A percentile compares a stretch with the other conserved stretches of the same genome.
phyloP scores from a whole-genome alignment of 2,888 invertebrate genomes.

The Trichopoda pennipes region DNA sequence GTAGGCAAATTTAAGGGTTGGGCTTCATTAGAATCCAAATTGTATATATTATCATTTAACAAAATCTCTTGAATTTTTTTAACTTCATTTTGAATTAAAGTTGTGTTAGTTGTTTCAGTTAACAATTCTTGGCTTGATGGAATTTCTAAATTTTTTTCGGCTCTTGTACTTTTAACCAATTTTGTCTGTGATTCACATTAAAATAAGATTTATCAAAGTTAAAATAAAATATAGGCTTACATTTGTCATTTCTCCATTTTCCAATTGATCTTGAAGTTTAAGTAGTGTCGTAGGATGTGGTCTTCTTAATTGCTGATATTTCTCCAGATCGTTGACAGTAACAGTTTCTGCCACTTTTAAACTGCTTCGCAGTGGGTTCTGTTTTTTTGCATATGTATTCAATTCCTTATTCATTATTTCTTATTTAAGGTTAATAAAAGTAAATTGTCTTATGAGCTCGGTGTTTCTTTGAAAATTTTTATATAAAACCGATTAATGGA shows the following conservation, averaged over 20 bases:
- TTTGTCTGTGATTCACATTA: neutral
- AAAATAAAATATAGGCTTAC: neutral
- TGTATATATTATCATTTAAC: neutral
- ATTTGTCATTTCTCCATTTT: neutral
- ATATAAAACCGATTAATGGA: too few species aligned
- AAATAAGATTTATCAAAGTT: neutral
- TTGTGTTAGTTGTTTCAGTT: neutral
- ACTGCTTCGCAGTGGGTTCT: neutral
- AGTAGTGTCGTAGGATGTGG: slow-evolving; percentile 19
- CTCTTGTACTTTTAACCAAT: neutral
- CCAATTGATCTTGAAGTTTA: slow-evolving; percentile 8
- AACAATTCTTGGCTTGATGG: slow-evolving; percentile 25
- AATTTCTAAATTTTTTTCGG: neutral
- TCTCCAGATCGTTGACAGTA: slow-evolving; percentile 3
- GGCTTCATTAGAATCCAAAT: neutral
- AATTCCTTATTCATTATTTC: too few species aligned
- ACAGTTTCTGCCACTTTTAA: neutral
- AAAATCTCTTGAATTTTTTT: neutral
- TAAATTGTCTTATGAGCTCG: too few species aligned
- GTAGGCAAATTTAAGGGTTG: slow-evolving; percentile 10
- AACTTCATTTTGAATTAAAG: slow-evolving; percentile 13
- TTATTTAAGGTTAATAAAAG: too few species aligned
- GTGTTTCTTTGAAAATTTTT: too few species aligned
- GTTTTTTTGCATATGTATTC: neutral
- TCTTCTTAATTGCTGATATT: slow-evolving; percentile 40